These are phyloP conservation scores for Nymphicus hollandicus DNA, from an alignment of 2,113 vertebrate genomes.

Conservation along the genomic window DNA sequence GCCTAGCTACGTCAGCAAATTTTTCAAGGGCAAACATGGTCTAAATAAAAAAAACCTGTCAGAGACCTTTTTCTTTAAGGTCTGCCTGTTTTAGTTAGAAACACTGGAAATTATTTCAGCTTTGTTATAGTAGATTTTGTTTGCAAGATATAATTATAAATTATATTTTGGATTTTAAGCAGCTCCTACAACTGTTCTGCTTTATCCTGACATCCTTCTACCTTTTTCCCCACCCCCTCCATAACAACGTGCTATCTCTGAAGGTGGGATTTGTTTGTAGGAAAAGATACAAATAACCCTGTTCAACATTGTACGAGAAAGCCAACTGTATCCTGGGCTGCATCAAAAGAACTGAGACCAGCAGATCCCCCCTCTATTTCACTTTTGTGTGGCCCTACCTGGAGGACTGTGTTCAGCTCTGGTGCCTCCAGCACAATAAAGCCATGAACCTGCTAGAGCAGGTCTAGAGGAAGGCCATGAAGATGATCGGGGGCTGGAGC, in stretches of 20 bases:
- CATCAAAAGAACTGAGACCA: fast-evolving
- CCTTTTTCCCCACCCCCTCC: background rate
- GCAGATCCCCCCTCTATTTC: background rate
- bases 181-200: background rate
- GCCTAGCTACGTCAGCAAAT: background rate
- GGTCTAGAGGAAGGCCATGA: background rate
- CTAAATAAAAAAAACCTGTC: background rate
- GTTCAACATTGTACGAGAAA: background rate
- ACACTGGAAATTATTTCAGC: background rate
- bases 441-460: fast-evolving
- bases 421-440: fast-evolving
- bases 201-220: background rate
- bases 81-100: background rate
- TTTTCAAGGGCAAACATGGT: background rate
- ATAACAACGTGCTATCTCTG: background rate
- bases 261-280: background rate
- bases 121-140: background rate
- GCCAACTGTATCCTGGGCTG: background rate
- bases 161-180: background rate
- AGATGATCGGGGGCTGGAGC: background rate
- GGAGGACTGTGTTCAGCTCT: background rate
- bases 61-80: background rate
- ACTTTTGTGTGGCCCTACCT: fast-evolving
- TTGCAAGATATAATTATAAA: background rate
- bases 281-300: background rate